These are phyloP conservation scores for Lagopus muta DNA, from an alignment of 2,113 vertebrate species.

Conservation along the genomic window DNA sequence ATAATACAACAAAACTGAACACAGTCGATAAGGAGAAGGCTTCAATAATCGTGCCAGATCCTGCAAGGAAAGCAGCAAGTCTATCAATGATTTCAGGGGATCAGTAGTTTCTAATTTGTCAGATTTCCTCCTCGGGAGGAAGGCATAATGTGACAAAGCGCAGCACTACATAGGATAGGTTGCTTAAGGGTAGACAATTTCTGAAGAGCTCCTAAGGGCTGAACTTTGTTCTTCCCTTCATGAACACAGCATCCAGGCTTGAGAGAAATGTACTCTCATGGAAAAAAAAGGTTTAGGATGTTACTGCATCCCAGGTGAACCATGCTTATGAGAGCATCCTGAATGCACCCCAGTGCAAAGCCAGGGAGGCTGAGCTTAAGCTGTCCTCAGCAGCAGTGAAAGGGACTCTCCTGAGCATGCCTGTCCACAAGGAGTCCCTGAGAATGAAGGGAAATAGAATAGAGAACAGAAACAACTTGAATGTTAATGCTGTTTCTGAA, in stretches of 20 bases:
- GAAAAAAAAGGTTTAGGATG: background rate
- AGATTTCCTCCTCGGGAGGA: background rate
- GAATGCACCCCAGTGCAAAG: background rate
- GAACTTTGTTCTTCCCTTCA: background rate
- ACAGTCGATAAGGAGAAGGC: background rate
- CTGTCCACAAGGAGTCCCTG: background rate
- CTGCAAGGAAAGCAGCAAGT: background rate
- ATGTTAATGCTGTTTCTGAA: background rate
- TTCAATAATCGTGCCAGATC: background rate
- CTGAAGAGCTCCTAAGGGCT: background rate
- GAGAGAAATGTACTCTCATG: background rate
- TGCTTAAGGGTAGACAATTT: background rate
- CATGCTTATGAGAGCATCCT: background rate
- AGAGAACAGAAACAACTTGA: background rate
- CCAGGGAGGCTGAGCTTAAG: background rate
- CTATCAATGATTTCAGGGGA: background rate
- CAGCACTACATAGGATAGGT: background rate
- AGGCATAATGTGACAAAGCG: background rate
- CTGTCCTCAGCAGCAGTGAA: background rate
- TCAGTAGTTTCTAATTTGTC: background rate
- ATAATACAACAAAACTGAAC: background rate
- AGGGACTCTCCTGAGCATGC: background rate
- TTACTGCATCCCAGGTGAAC: background rate
- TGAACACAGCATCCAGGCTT: background rate
- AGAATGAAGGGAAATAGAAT: background rate